Evolutionary conservation across 2,888 invertebrate genomes (phyloP), one percentile per base, ranked within the genome.

Genomic region (Margaritifera margaritifera): DNA sequence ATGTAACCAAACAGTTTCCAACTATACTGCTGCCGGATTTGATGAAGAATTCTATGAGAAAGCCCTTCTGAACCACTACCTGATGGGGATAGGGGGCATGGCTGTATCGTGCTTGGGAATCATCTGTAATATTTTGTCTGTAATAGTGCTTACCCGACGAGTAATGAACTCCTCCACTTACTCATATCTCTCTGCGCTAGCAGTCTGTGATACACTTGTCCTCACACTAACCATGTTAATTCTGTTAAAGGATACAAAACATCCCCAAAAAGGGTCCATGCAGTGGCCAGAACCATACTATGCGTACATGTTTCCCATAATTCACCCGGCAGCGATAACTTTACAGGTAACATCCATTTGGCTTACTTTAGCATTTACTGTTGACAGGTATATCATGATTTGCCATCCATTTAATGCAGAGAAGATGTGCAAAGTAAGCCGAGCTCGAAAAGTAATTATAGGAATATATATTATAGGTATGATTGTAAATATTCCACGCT

Each of bases 361-460:
- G 89, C 79, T 89, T 68, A 88, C 89, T 0, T 72, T 89, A 22
- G 88, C 88, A 6, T 89, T 89, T 75, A 89, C 89, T 1, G 86
- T 88, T n/a, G 89, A 89, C 70, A 80, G 89, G 6, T 90, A 89
- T 74, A 87, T 90, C 61, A 89, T 89, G 89, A 90, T 90, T 51
- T 90, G 90, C 67, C 89, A 89, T 66, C 90, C 90, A 6, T 89
- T 89, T 71, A 74, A 81, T 50, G 88, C 89, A 0, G 88, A 88
- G 66, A 78, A 80, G 20, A 80, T 86, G 81, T 90, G 90, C 71
- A 85, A 81, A 27, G 75, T 86, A 0, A 77, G 80, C 6, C 68
- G 86, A 3, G 88, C 89, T 0, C 69, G 87, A 27, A 84, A 82
- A 70, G 86, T 87, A 11, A 84, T 89, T 0, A 31, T 82, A 2